A percentile compares a stretch with the other conserved stretches of the same genome.
phyloP scores from a whole-genome alignment of 2,888 invertebrate genomes.

The Cheilosia grossa region DNA sequence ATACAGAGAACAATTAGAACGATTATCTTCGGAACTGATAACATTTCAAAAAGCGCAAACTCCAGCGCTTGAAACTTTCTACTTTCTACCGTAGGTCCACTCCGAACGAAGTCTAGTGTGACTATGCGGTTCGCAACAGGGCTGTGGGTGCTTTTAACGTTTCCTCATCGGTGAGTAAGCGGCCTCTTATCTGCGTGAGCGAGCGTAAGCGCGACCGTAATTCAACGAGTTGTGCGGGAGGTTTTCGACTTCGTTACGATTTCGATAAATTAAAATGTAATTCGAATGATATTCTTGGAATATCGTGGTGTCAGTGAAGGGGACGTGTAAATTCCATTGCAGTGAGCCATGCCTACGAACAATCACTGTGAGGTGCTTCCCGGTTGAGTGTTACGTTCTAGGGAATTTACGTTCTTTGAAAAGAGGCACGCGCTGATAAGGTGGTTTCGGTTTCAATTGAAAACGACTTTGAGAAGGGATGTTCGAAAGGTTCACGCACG shows the following conservation, averaged over 20 bases:
- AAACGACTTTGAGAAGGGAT: neutral
- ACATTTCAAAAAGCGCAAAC: slow-evolving; percentile 40
- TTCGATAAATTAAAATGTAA: neutral
- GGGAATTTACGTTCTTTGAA: slow-evolving; percentile 15
- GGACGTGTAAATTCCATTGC: slow-evolving; percentile 24
- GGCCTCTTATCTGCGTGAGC: neutral
- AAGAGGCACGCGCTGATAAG: slow-evolving; percentile 50
- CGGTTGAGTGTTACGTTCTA: slow-evolving; percentile 13
- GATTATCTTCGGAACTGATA: slow-evolving; percentile 26
- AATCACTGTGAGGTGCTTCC: slow-evolving; percentile 24
- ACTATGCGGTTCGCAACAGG: neutral
- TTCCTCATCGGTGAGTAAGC: slow-evolving; percentile 15
- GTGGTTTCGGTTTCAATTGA: neutral
- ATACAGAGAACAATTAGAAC: slow-evolving; percentile 11
- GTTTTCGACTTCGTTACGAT: neutral
- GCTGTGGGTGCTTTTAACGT: slow-evolving; percentile 5
- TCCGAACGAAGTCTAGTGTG: neutral
- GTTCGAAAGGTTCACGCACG: neutral
- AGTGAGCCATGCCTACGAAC: slow-evolving; percentile 13
- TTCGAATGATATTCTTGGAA: slow-evolving; percentile 23
- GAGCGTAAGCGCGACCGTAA: neutral
- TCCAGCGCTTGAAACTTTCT: neutral
- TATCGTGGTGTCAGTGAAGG: neutral
- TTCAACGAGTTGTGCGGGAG: slow-evolving; percentile 12
- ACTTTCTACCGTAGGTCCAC: neutral